These are phyloP conservation scores for Pteronura brasiliensis DNA, from an alignment of 2,113 vertebrate genomes.

Conservation along the genomic window DNA sequence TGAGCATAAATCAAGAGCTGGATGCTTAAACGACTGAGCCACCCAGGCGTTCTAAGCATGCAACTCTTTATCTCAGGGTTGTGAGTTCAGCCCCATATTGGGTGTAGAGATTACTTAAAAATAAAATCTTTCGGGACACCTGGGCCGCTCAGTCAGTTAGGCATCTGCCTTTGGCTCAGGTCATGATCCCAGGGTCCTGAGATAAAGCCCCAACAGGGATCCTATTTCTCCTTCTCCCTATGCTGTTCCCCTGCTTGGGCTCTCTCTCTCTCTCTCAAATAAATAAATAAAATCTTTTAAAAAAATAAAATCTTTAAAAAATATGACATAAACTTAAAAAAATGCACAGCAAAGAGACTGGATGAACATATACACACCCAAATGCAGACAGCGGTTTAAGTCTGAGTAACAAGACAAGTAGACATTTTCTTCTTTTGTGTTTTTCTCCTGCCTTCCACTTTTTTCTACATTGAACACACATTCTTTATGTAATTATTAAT, in stretches of 20 bases:
- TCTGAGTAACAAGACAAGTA: background rate
- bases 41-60: background rate
- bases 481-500: background rate
- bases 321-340: background rate
- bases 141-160: background rate
- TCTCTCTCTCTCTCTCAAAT: background rate
- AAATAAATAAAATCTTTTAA: background rate
- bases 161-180: background rate
- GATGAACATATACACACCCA: background rate
- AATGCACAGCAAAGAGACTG: background rate
- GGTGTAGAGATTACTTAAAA: background rate
- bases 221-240: background rate
- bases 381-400: background rate
- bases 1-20: background rate
- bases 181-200: background rate
- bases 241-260: background rate
- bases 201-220: background rate
- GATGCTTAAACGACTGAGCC: background rate
- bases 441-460: constrained; percentile 17
- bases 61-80: background rate
- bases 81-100: background rate
- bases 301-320: background rate
- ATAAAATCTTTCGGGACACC: background rate
- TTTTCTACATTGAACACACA: background rate
- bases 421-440: background rate